Evolutionary conservation across 2,888 invertebrate species (phyloP), one percentile per base, ranked within the genome.

Genomic region (Lordiphosa andalusiaca): DNA sequence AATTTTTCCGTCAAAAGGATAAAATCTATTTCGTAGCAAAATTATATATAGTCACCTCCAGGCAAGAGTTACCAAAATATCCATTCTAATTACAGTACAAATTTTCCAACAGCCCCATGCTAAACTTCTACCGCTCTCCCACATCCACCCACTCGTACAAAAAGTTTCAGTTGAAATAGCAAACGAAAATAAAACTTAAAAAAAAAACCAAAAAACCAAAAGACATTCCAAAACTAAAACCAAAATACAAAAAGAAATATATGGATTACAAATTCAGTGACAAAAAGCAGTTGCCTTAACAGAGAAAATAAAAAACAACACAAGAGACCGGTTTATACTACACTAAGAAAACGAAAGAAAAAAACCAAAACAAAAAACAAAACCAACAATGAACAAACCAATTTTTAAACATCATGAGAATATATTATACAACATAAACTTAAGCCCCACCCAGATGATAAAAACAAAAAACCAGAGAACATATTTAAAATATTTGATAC

Each of bases 271-370:
- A 76, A 78, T 77, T 82, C 78, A 62, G 75, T 74, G 78, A 76
- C 82, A 87, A 84, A 86, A 86, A 77, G 86, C 88, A 88, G 88
- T 87, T 88, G 88, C 88, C 87, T 87, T 87, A 87, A 30, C 30
- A 30, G 30, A 30, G 30, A 30, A 30, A 30, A 30, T 10, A 30
- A 60, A 69, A 72, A 67, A 68, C 47, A 59, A 55, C 44, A 80
- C 73, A 81, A 82, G 69, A 76, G 71, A 81, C 85, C 85, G 77
- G 74, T 73, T 74, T 78, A 60, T 58, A 82, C 76, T 78, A 69
- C 30, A 30, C 30, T 76, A 76, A 82, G 76, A 74, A 46, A 57
- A 65, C 33, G 56, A 38, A 67, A 16, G 2, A 16, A 1, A 16
- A 16, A 16, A 16, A n/a, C n/a, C n/a, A n/a, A 16, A 16, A 1